These are phyloP conservation scores for Reinhardtius hippoglossoides DNA, from an alignment of 2,113 vertebrate genomes.

Conservation along the genomic window DNA sequence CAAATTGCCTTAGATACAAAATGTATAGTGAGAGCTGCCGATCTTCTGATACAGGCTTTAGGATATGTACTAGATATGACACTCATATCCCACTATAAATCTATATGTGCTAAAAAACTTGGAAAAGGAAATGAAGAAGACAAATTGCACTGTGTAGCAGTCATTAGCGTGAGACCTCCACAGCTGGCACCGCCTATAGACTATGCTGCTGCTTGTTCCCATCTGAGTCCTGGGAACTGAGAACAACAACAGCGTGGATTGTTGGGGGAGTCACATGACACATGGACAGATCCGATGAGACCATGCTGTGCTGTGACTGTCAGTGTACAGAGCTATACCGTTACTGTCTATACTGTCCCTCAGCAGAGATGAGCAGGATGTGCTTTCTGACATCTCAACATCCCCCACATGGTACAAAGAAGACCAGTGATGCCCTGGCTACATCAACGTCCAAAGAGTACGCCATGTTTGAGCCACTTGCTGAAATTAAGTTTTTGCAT, in stretches of 20 bases:
- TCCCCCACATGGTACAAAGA: constrained; percentile 41
- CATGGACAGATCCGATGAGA: constrained; percentile 38
- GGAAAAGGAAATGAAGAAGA: not conserved
- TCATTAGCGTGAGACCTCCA: constrained; percentile 8
- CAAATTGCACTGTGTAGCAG: not conserved
- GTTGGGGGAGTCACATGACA: constrained; percentile 49
- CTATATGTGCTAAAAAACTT: not conserved
- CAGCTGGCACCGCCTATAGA: constrained; percentile 8
- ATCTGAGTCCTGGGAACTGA: constrained; percentile 24
- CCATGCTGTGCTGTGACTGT: constrained; percentile 17
- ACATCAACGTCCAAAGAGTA: not conserved
- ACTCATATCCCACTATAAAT: too few relatives aligned
- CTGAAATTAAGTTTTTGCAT: not conserved
- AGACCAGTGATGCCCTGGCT: not conserved
- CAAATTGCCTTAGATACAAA: not conserved
- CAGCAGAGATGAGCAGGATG: constrained; percentile 19
- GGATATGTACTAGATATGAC: not conserved
- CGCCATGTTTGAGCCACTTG: not conserved
- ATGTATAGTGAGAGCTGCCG: not conserved
- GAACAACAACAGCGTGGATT: constrained; percentile 54
- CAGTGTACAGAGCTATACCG: constrained; percentile 26
- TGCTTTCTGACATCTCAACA: constrained; percentile 22
- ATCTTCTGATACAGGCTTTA: not conserved
- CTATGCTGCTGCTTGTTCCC: constrained; percentile 7
- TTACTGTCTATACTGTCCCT: constrained; percentile 27